Percentiles rank a stretch among this genome's conserved stretches.
phyloP scores from a whole-genome alignment of 2,888 invertebrate species.

The Zhengitettix transpicula region DNA sequence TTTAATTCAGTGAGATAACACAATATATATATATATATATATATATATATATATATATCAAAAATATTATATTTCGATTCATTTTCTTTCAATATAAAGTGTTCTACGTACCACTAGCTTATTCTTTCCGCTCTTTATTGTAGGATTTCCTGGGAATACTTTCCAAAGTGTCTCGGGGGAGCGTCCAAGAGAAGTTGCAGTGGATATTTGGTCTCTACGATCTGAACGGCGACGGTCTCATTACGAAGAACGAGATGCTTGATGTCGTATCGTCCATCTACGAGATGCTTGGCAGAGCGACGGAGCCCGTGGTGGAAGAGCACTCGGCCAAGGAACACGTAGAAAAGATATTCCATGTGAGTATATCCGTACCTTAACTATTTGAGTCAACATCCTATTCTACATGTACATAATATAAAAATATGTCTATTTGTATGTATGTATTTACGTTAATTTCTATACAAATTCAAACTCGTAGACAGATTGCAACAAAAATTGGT shows the following conservation, averaged over 20 bases:
- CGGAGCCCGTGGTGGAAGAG: constrained; percentile 54
- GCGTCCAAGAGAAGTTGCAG: constrained; percentile 67
- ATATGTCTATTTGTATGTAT: too few relatives aligned
- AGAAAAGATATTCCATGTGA: constrained; percentile 70
- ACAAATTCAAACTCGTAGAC: too few relatives aligned
- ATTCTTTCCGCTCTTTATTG: constrained; percentile 2
- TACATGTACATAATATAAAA: too few relatives aligned
- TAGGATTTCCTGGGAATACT: constrained; percentile 74
- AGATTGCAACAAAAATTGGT: too few relatives aligned
- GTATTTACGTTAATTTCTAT: too few relatives aligned
- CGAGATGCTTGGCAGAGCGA: constrained; percentile 67
- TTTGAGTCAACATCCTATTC: too few relatives aligned
- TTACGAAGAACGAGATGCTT: constrained; percentile 69
- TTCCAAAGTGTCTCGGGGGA: constrained; percentile 70
- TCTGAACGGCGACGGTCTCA: constrained; percentile 69
- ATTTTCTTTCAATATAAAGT: too few relatives aligned
- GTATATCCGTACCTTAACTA: constrained; percentile 17
- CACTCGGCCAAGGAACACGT: constrained; percentile 67
- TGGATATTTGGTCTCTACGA: constrained; percentile 84
- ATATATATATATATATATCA: too few relatives aligned
- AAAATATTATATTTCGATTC: too few relatives aligned
- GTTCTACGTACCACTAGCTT: too few relatives aligned
- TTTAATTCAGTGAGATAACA: too few relatives aligned
- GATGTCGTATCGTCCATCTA: constrained; percentile 72
- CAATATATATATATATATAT: too few relatives aligned